Percentiles rank a stretch among this genome's conserved stretches.
These are phyloP conservation scores for Picus viridis DNA, from an alignment of 2,797 vertebrate genomes.

Conservation along the genomic window DNA sequence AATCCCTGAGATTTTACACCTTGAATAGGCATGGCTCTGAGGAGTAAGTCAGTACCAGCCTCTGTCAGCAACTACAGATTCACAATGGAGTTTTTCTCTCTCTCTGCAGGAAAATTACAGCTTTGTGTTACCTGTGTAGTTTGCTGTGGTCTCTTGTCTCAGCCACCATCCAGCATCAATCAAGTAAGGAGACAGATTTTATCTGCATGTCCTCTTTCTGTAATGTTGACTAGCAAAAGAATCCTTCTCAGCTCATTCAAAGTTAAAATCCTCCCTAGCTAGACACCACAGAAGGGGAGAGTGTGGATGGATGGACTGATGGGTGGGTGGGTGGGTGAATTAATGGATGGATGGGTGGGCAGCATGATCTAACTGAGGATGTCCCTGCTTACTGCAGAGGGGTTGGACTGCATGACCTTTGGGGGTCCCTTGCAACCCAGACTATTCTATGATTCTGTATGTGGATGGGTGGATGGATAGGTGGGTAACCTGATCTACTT, in stretches of 20 bases:
- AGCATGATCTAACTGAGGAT: too few relatives aligned
- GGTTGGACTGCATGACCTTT: too few relatives aligned
- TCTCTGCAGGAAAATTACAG: conserved; percentile 76
- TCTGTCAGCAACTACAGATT: conserved; percentile 27
- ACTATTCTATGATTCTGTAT: too few relatives aligned
- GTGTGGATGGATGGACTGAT: too few relatives aligned
- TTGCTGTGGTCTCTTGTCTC: conserved; percentile 74
- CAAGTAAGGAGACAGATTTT: conserved; percentile 77
- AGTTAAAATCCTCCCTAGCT: not conserved
- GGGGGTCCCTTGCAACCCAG: too few relatives aligned
- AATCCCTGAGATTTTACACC: not conserved
- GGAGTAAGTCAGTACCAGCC: conserved; percentile 12
- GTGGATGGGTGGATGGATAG: too few relatives aligned
- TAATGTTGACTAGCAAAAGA: not conserved
- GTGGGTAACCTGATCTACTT: too few relatives aligned
- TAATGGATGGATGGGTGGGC: too few relatives aligned
- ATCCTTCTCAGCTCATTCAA: not conserved
- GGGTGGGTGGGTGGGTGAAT: too few relatives aligned
- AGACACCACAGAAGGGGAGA: not conserved
- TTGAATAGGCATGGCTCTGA: conserved; percentile 12
- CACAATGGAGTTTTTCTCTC: conserved; percentile 29
- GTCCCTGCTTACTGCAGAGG: too few relatives aligned
- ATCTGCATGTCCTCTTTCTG: not conserved
- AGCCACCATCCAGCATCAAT: conserved; percentile 76
- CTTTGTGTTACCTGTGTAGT: conserved; percentile 69